Base-by-base conservation (phyloP, 1,140 invertebrate genomes). In the Ericerus pela region DNA sequence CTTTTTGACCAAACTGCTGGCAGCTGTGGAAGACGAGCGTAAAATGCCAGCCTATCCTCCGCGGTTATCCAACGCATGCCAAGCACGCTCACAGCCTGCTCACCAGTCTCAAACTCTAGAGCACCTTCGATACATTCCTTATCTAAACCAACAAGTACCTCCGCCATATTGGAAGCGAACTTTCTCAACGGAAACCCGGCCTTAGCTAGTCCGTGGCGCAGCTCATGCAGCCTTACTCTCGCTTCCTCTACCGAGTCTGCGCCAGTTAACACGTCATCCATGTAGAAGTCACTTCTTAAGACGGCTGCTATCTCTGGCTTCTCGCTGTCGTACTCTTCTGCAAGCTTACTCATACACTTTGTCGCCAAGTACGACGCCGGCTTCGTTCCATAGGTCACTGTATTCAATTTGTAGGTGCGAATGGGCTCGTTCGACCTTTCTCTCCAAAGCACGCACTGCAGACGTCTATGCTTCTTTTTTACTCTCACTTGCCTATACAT, bases 401-500 rank as follows among this genome's bases (percentile, higher is more conserved):
- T 71, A 11, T 63, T 67, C 10, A 72, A 51, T 28, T 51, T 61
- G 62, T 59, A 72, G 11, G 54, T 62, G 53, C 59, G 61, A 3
- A 71, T 47, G n/a, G 53, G 37, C 41, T 66, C 38, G 6, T 55
- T 41, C 14, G 53, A 29, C 0, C 22, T 16, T 0, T 60, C 28
- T 22, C 67, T 60, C 69, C 72, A 75, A 6, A 73, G 36, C 18
- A 75, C 72, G 53, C 64, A 58, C 55, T 73, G 69, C 51, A 65
- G 68, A 26, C 67, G 60, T 12, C 60, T 53, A 57, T 71, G 62
- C 10, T 64, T 59, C 22, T 59, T 30, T 53, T 67, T 51, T 14
- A 73, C 60, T 47, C 59, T 29, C 24, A 73, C 63, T 56, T 72
- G 69, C 11, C 68, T 56, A 51, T 69, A 74, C 70, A 72, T 72